phyloP scores from a whole-genome alignment of 1,140 invertebrate species.

The fruit fly (Drosophila melanogaster) region Release_6_plus_ISO1_MT NT_033777.3:26962001-26962500 shows the following conservation, averaged over 20 bases:
- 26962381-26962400: conserved; percentile 89
- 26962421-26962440: conserved; percentile 89
- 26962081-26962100: conserved; percentile 55
- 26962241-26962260: conserved; percentile 29
- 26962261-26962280: conserved; percentile 63
- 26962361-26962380: conserved; percentile 87
- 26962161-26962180: conserved; percentile 30
- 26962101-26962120: conserved; percentile 49
- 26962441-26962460: conserved; percentile 89
- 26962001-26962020: conserved; percentile 75
- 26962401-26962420: conserved; percentile 90
- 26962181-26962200: conserved; percentile 43
- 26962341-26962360: conserved; percentile 44
- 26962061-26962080: conserved; percentile 35
- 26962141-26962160: conserved; percentile 42
- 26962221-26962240: conserved; percentile 26
- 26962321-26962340: conserved; percentile 48
- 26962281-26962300: conserved; percentile 67
- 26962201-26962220: conserved; percentile 11
- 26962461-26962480: not conserved
- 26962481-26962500: not conserved
- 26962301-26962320: conserved; percentile 81
- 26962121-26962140: conserved; percentile 46
- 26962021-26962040: conserved; percentile 61
- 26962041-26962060: conserved; percentile 46